Evolutionary conservation across 2,113 vertebrate species (phyloP), one percentile per base, ranked within the genome.

Genomic region (Apteryx owenii): DNA sequence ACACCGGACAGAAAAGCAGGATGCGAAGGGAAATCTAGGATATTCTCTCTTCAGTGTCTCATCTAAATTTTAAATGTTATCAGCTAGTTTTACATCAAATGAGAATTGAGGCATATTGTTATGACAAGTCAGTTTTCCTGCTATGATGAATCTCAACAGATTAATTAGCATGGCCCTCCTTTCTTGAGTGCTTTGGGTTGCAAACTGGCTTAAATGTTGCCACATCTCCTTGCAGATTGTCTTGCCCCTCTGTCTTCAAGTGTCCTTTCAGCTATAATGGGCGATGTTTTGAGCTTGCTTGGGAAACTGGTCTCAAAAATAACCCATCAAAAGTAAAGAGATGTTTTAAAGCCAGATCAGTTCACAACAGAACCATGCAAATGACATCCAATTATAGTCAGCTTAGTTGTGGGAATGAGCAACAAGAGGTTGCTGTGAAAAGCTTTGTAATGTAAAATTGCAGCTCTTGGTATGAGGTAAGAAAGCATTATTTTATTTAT

Each of bases 361-460:
- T 13, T 81, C 23, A 58, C 1, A 1, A 18, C 12, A 42, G 21
- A 89, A 20, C 3, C 0, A 1, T 33, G 28, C 25, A 70, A 70
- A 62, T 50, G 23, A 44, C 20, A 58, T 23, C 20, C 31, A 23
- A 58, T 31, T 1, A 5, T 9, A 72, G 23, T 12, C 46, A 8
- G 18, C 18, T 44, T 62, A 22, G 62, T 19, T 46, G 38, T 60
- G 33, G 61, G 40, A 84, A 9, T 25, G 46, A 62, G 17, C 40
- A 84, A 26, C 0, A 1, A 54, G 14, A 5, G 5, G 7, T 14
- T n/a, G 22, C 40, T 77, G 15, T 1, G 1, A 54, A 29, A 40
- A 89, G 15, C 5, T 87, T 75, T 68, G 5, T 31, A 26, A 46
- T 14, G 11, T 22, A 87, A n/a, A 76, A 31, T n/a, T 38, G 6